Base-by-base conservation (phyloP, 1,140 invertebrate species). In the Achatina immaculata region DNA sequence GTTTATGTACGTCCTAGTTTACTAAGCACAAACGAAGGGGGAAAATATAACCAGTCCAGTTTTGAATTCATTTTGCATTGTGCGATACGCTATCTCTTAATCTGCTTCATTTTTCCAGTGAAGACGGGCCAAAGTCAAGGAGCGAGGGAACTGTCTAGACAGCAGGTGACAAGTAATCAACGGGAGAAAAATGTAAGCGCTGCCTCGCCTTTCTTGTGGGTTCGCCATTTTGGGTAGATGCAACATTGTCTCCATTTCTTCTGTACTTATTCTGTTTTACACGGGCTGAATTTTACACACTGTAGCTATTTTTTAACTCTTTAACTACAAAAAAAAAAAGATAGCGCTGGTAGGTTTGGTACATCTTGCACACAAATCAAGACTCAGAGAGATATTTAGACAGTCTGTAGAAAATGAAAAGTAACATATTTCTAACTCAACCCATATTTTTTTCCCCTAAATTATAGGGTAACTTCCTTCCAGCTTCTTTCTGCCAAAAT, bases 111-210 rank as follows among this genome's bases (percentile, higher is more conserved):
- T 34, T 16, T 68, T 68, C 28, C 11, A 68, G 65, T n/a, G 65
- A 24, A 40, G 65, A 34, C 31, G 65, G 11, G 48, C n/a, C n/a
- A 24, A 7, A 31, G 62, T 28, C 4, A 43, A 28, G 7, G 69
- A n/a, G 21, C 38, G 42, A 72, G 69, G 24, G 21, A n/a, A 16
- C 6, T 28, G 69, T 72, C 69, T 72, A 72, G 69, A 72, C 69
- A 42, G 24, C 7, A 24, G 65, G 42, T 45, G 69, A 72, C 69
- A 72, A 72, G 69, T n/a, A 43, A 72, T 72, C 69, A 72, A 24
- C 2, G 28, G 69, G 6, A 45, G 40, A 72, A n/a, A 43, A 24
- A 72, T 28, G 38, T 14, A n/a, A 6, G 19, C 65, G 48, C 11
- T 51, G 48, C 24, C 48, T 14, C 48, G 11, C 48, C 24, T 51